Conservation (phyloP, 2,888 invertebrate species). For the Copidosoma aretas region DNA sequence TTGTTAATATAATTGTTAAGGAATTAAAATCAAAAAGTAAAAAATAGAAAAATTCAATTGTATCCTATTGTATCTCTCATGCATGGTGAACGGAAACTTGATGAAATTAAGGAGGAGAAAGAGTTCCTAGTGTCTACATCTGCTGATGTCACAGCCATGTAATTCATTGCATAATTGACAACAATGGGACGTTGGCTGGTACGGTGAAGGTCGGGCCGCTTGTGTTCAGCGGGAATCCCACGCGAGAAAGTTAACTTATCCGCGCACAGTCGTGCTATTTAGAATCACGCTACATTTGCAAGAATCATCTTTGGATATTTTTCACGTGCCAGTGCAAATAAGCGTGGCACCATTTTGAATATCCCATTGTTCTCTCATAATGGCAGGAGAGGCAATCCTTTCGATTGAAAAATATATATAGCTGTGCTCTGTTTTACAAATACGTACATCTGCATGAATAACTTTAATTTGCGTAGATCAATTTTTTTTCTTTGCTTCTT, state of each 20-base stretch:
- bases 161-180: slow-evolving; percentile 55
- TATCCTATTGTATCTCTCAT: no score
- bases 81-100: no score
- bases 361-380: no score
- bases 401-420: neutral
- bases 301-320: slow-evolving; percentile 3
- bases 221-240: slow-evolving; percentile 53
- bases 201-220: slow-evolving; percentile 52
- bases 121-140: no score
- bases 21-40: no score
- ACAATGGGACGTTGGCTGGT: slow-evolving; percentile 47
- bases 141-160: slow-evolving; percentile 51
- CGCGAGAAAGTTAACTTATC: slow-evolving; percentile 48
- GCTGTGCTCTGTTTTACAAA: slow-evolving; percentile 3
- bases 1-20: no score
- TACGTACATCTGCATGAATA: neutral
- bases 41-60: no score
- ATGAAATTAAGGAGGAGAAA: no score
- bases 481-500: no score
- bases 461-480: no score
- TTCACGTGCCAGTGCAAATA: neutral
- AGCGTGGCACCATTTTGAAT: no score
- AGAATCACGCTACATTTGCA: slow-evolving; percentile 6
- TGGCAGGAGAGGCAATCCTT: no score
- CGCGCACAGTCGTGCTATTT: neutral